Conservation (phyloP, 2,888 invertebrate species). For the Plagiodera versicolora region DNA sequence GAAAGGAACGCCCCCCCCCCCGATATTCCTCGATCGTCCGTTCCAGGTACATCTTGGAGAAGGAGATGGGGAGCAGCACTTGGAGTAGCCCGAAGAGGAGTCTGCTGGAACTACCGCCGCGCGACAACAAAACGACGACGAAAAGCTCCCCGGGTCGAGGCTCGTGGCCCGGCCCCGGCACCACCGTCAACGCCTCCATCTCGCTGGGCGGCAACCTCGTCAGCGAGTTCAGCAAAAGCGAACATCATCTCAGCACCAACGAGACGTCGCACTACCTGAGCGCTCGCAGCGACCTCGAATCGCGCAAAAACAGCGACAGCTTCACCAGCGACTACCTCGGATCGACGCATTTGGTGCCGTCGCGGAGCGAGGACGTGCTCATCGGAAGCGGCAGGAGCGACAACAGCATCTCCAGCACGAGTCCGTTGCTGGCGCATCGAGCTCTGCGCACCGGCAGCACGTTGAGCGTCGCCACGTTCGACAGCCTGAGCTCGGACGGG, state of each 20-base stretch:
- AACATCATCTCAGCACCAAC: constrained; percentile 69
- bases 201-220: constrained; percentile 51
- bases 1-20: too few species aligned
- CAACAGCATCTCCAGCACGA: constrained; percentile 68
- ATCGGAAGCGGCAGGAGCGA: constrained; percentile 51
- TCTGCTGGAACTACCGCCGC: constrained; percentile 68
- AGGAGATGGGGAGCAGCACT: constrained; percentile 46
- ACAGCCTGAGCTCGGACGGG: constrained; percentile 68
- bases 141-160: constrained; percentile 79
- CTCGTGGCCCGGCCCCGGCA: constrained; percentile 80
- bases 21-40: neutral
- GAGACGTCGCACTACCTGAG: constrained; percentile 62
- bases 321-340: constrained; percentile 49
- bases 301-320: constrained; percentile 50
- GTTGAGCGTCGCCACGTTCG: constrained; percentile 64
- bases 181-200: constrained; percentile 59
- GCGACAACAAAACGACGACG: constrained; percentile 73
- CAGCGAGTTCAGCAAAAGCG: constrained; percentile 79
- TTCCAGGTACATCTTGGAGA: constrained; percentile 53
- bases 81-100: constrained; percentile 56
- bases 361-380: constrained; percentile 78
- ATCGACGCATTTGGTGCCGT: constrained; percentile 76
- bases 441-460: constrained; percentile 66
- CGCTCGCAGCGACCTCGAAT: constrained; percentile 54
- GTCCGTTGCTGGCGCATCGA: constrained; percentile 67